Conservation (phyloP, 2,797 vertebrate species). For the Esox masquinongy region DNA sequence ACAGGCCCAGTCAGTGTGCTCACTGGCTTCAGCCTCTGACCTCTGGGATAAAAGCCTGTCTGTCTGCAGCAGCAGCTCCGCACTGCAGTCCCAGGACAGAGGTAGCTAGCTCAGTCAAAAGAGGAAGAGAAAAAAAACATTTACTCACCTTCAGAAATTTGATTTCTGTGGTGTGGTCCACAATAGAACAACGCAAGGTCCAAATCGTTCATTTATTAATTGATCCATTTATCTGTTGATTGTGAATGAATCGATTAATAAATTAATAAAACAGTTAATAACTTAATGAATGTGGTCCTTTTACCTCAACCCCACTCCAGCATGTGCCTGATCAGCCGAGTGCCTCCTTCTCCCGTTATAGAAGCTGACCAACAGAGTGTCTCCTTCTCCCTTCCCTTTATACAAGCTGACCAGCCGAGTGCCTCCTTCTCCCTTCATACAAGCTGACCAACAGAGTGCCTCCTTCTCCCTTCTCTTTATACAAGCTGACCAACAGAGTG, state of each 20-base stretch:
- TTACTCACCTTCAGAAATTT: neutral
- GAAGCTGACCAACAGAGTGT: no score
- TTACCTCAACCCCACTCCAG: neutral
- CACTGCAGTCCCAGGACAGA: slow-evolving; percentile 33
- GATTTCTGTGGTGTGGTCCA: neutral
- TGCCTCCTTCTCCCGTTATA: neutral
- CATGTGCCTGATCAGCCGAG: neutral
- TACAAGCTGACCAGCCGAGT: neutral
- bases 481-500: neutral
- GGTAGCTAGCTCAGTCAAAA: neutral
- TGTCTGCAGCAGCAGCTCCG: slow-evolving; percentile 26
- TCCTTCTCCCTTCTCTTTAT: no score
- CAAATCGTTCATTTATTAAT: neutral
- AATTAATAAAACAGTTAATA: no score
- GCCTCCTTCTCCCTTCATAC: neutral
- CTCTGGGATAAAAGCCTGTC: slow-evolving; percentile 33
- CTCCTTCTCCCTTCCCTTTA: no score
- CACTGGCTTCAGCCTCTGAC: slow-evolving; percentile 14
- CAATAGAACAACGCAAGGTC: neutral
- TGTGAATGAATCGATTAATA: no score
- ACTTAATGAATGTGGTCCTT: neutral
- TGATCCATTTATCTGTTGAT: neutral
- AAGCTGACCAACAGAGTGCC: neutral
- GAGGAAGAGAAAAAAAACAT: neutral
- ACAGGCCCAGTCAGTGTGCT: slow-evolving; percentile 54